Base-by-base conservation (phyloP, 2,113 vertebrate genomes). In the Ophthalmolycus amberensis region DNA sequence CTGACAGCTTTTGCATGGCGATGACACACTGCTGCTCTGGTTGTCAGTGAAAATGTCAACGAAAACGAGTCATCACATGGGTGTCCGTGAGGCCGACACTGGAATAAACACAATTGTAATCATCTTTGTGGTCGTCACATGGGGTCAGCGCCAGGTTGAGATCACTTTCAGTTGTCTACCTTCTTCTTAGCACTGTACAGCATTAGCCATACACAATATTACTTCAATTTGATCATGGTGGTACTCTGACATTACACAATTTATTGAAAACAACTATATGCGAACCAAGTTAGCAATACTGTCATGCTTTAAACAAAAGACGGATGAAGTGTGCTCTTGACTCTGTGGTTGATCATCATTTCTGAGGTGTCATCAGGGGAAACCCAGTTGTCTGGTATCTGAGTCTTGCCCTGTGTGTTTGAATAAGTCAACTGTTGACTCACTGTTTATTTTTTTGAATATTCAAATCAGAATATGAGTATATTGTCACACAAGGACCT, bases 331-430 rank as follows among this genome's bases (percentile, higher is more conserved):
- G 78, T 72, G 59, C 29, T 71, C 7, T 29, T 63, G 6, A 58
- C 20, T 44, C 22, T 79, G 71, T 58, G 56, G 37, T 46, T 78
- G 48, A 77, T 71, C 7, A 40, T 56, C 52, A 67, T 34, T 42
- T 88, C 77, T 44, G 69, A 85, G 46, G 66, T 80, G 81, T 84
- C 84, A 82, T 88, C 22, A 80, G 90, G 93, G 93, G 91, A 93
- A 93, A 81, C 88, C 90, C 92, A 88, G n/a, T 72, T 20, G 63
- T 68, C 77, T 85, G 38, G 3, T 71, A 10, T 71, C 1, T 16
- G 46, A 38, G 63, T 58, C 58, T 77, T n/a, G 34, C 38, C 37
- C 42, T 48, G 68, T 27, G 59, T 84, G 70, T 85, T 58, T 32
- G 75, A 70, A 46, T 44, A 79, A 73, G 58, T 79, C 40, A 73